Conservation (phyloP, 37 sponge, comb jelly and placozoan genomes). For the Aplysina aerophoba region DNA sequence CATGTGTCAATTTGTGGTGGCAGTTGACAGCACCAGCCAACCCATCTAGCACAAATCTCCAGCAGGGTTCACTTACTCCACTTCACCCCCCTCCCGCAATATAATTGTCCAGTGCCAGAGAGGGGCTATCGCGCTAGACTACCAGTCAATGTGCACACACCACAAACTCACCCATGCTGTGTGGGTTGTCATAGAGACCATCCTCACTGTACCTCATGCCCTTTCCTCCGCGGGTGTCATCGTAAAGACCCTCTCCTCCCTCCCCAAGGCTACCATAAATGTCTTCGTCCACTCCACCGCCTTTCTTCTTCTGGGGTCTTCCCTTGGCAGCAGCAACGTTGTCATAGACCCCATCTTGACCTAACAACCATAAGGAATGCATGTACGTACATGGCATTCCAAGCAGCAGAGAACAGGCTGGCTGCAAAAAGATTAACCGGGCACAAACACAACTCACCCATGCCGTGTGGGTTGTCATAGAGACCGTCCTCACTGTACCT, state of each 20-base stretch:
- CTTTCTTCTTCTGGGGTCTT: conserved; percentile 9
- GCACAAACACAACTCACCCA: background rate
- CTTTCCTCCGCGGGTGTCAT: background rate
- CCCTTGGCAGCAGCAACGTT: conserved; percentile 16
- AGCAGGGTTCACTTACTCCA: no score
- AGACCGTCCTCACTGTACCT: conserved; percentile 24
- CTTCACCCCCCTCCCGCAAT: no score
- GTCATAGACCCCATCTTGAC: conserved; percentile 19
- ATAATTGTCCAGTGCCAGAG: no score
- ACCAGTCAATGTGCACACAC: no score
- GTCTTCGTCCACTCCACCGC: conserved; percentile 24
- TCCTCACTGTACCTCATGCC: conserved; percentile 32
- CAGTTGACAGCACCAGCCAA: no score
- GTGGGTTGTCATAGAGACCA: conserved; percentile 36
- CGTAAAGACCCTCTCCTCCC: conserved; percentile 3
- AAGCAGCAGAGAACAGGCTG: no score
- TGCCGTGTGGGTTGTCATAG: conserved; percentile 36
- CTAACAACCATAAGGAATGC: background rate
- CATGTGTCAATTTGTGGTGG: no score
- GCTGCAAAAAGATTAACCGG: no score
- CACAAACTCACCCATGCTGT: background rate
- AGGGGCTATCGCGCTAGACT: no score
- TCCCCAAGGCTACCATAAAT: conserved; percentile 6
- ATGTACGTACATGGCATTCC: no score
- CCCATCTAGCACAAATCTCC: no score